Conservation (phyloP, 1,140 invertebrate genomes). For the Rhynchophorus ferrugineus region DNA sequence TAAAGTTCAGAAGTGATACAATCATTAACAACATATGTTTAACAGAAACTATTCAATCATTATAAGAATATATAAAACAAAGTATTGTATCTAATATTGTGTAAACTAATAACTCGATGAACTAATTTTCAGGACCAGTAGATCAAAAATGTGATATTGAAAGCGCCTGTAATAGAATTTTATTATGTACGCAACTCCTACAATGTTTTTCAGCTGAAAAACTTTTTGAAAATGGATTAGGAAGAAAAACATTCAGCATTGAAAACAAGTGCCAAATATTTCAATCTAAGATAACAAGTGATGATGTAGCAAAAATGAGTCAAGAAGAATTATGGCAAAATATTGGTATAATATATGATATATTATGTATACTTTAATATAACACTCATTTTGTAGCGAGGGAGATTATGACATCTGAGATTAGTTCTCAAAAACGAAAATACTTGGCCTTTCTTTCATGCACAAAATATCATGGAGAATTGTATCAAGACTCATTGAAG, state of each 20-base stretch:
- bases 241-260: constrained; percentile 74
- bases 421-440: constrained; percentile 62
- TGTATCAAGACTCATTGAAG: constrained; percentile 46
- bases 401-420: constrained; percentile 61
- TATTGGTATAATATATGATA: constrained; percentile 49
- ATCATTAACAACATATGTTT: no score
- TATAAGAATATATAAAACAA: no score
- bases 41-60: no score
- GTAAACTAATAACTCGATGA: no score
- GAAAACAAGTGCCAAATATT: constrained; percentile 63
- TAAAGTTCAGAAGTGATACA: no score
- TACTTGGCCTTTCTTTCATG: constrained; percentile 85
- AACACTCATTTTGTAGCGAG: constrained; percentile 30
- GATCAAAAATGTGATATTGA: background rate
- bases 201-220: constrained; percentile 86
- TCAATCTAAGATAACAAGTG: constrained; percentile 60
- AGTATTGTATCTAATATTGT: no score
- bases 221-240: constrained; percentile 70
- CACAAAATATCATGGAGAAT: constrained; percentile 53
- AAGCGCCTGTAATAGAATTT: constrained; percentile 68
- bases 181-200: constrained; percentile 68
- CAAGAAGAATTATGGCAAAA: constrained; percentile 78
- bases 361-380: background rate
- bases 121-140: no score
- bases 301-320: constrained; percentile 62